phyloP scores from a whole-genome alignment of 2,888 invertebrate genomes.

The Phaonia tiefii region DNA sequence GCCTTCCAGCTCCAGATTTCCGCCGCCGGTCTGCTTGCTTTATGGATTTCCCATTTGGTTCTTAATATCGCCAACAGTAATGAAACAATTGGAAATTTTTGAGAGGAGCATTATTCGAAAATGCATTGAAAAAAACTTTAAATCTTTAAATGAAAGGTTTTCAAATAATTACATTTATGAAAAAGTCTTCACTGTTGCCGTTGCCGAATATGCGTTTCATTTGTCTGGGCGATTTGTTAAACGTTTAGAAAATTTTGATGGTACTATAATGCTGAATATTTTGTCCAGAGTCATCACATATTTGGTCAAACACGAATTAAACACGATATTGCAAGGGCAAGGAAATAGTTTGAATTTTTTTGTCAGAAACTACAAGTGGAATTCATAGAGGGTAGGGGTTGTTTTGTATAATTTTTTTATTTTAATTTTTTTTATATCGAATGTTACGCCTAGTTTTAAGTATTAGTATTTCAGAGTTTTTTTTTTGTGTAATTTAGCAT shows the following conservation, averaged over 20 bases:
- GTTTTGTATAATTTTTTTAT: no score
- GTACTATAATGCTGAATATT: background rate
- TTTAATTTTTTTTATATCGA: no score
- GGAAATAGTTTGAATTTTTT: no score
- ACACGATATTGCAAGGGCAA: no score
- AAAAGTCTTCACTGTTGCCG: background rate
- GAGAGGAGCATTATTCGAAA: constrained; percentile 8
- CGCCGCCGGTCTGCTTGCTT: no score
- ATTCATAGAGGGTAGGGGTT: no score
- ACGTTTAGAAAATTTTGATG: background rate
- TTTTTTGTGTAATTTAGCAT: no score
- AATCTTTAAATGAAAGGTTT: background rate
- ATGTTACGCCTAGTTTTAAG: no score
- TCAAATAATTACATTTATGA: background rate
- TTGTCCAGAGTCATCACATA: background rate
- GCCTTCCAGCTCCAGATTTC: no score
- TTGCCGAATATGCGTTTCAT: background rate
- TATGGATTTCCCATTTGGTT: constrained; percentile 35
- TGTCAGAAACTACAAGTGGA: no score
- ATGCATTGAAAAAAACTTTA: constrained; percentile 15
- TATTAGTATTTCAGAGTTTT: no score
- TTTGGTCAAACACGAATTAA: background rate
- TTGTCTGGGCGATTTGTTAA: background rate
- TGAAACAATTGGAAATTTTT: constrained; percentile 10
- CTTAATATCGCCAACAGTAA: constrained; percentile 20